These are phyloP conservation scores for Tribolium madens DNA, from an alignment of 1,140 invertebrate genomes.

Conservation along the genomic window DNA sequence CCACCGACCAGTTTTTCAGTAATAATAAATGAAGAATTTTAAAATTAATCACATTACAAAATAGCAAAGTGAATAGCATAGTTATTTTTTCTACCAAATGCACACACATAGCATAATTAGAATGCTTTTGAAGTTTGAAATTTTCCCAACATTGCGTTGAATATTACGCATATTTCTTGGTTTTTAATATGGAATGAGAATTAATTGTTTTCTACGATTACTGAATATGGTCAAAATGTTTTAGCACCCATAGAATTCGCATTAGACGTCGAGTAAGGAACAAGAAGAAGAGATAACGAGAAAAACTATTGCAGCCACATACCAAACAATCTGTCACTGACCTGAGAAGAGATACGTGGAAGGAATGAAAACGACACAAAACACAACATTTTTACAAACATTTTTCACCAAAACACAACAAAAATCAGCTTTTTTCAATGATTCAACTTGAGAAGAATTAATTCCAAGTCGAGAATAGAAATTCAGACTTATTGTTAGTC, in stretches of 20 bases:
- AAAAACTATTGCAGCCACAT: conserved; percentile 50
- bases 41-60: conserved; percentile 30
- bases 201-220: conserved; percentile 39
- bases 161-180: conserved; percentile 23
- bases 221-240: conserved; percentile 50
- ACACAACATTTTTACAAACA: background rate
- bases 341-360: conserved; percentile 51
- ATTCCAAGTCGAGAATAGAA: background rate
- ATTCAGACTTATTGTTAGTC: conserved; percentile 1
- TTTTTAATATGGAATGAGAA: conserved; percentile 47
- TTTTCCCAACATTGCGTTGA: conserved; percentile 16
- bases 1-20: conserved; percentile 29
- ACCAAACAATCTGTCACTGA: conserved; percentile 55
- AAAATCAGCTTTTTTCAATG: background rate
- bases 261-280: conserved; percentile 49
- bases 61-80: conserved; percentile 5
- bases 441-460: background rate
- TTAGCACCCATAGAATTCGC: conserved; percentile 48
- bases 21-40: conserved; percentile 33
- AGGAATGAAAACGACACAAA: conserved; percentile 41
- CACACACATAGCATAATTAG: conserved; percentile 35
- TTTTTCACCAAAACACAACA: too few relatives aligned
- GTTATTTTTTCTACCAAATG: conserved; percentile 10
- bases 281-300: conserved; percentile 48
- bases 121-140: conserved; percentile 14